Base-by-base conservation (phyloP, 2,888 invertebrate species). In the Catocala fraxini region DNA sequence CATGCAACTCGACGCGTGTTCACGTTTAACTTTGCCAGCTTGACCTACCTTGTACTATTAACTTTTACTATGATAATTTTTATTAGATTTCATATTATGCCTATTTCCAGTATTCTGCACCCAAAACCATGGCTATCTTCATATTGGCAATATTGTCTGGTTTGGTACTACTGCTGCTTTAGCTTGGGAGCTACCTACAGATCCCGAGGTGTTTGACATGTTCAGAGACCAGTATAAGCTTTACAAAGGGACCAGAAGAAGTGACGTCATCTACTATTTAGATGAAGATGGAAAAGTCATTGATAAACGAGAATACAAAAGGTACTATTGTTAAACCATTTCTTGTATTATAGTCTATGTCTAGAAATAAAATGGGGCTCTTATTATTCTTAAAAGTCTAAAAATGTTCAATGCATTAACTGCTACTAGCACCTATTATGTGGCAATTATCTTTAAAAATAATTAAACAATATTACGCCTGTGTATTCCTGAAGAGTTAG, bases 101-200 rank as follows among this genome's bases (percentile, higher is more conserved):
- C 3, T 25, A 25, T 4, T 87, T 91, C 39, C 81, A 95, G 96
- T 96, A 55, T 96, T 96, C 77, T 96, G 96, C 75, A 86, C 96
- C 56, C 96, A 96, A 68, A 95, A 94, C 60, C 95, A 95, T 0
- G 95, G 96, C 0, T 95, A 95, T 61, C 85, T 95, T 0, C 92
- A 95, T 75, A 89, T 96, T 0, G 94, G 95, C 5, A 93, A 95
- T 68, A 92, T 96, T 11, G 95, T 97, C 48, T 96, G 96, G 82
- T 91, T 97, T 60, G 97, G 97, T 0, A 94, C 95, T 48, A 97
- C 97, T 0, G 97, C 97, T 0, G 97, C 97, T 0, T 87, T 97
- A 74, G 97, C 97, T 0, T 97, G 97, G 96, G 96, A 97, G 78
- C 86, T 97, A 48, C 97, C 97, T 0, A 95, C 96, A 33, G 95